phyloP scores from a whole-genome alignment of 2,797 vertebrate species.

The Sus cebifrons region DNA sequence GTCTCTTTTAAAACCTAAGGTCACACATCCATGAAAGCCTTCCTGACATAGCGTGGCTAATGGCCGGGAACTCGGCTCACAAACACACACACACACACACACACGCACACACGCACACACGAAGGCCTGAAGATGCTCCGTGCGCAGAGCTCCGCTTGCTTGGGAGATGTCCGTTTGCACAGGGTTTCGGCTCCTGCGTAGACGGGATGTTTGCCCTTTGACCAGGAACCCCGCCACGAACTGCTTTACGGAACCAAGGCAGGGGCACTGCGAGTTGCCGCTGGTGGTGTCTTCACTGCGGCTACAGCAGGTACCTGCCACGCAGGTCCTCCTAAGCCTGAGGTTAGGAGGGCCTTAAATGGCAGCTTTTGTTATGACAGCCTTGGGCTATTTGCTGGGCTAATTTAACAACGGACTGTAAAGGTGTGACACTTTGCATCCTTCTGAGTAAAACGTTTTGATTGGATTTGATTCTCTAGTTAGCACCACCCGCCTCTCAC shows the following conservation, averaged over 20 bases:
- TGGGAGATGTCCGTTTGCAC: slow-evolving; percentile 63
- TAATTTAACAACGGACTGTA: slow-evolving; percentile 25
- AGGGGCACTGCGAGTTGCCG: background rate
- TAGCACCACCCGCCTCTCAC: background rate
- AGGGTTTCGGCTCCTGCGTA: slow-evolving; percentile 63
- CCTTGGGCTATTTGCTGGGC: background rate
- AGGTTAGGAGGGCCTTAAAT: too few relatives aligned
- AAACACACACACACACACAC: slow-evolving; percentile 19
- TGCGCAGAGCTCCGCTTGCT: slow-evolving; percentile 66
- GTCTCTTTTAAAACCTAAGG: slow-evolving; percentile 74
- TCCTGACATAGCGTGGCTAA: slow-evolving; percentile 45
- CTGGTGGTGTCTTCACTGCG: background rate
- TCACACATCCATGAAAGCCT: slow-evolving; percentile 75
- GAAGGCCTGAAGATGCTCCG: slow-evolving; percentile 68
- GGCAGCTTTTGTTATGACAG: background rate
- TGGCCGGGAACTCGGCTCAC: slow-evolving; percentile 39
- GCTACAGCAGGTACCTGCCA: too few relatives aligned
- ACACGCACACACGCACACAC: background rate
- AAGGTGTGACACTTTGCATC: slow-evolving; percentile 31
- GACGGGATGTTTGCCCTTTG: slow-evolving; percentile 65
- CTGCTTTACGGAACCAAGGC: slow-evolving; percentile 49
- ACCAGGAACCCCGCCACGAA: background rate
- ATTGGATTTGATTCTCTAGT: slow-evolving; percentile 61
- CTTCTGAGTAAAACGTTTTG: background rate
- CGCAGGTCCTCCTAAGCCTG: too few relatives aligned